Conservation (phyloP, 2,888 invertebrate species). For the Spilarctia lutea region DNA sequence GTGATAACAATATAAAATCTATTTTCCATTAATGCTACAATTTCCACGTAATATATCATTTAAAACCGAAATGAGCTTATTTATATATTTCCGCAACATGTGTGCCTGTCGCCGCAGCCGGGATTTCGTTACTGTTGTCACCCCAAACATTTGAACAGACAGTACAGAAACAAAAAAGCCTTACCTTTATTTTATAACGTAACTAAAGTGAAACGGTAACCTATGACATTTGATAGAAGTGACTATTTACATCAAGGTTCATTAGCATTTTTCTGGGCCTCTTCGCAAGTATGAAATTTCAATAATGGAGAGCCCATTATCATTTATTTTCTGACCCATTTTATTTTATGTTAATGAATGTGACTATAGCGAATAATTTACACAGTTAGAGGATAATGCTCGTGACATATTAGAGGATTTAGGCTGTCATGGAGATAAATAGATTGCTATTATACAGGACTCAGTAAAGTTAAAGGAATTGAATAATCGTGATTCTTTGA, state of each 20-base stretch:
- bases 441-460: conserved; percentile 26
- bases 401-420: conserved; percentile 36
- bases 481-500: conserved; percentile 6
- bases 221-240: conserved; percentile 21
- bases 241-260: conserved; percentile 43
- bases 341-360: conserved; percentile 51
- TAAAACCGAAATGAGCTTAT: conserved; percentile 54
- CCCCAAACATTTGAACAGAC: conserved; percentile 57
- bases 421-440: conserved; percentile 30
- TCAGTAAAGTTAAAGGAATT: conserved; percentile 24
- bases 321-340: conserved; percentile 50
- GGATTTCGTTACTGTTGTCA: conserved; percentile 54
- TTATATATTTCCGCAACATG: conserved; percentile 55
- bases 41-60: conserved; percentile 52
- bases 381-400: conserved; percentile 31
- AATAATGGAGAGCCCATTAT: conserved; percentile 45
- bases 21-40: conserved; percentile 41
- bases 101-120: conserved; percentile 48
- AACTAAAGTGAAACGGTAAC: conserved; percentile 42
- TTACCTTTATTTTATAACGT: conserved; percentile 32
- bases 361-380: conserved; percentile 43
- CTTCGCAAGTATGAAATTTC: conserved; percentile 44
- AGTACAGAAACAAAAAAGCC: conserved; percentile 41
- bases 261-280: conserved; percentile 42
- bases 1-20: conserved; percentile 25